Evolutionary conservation across 2,797 vertebrate species (phyloP), one percentile per base, ranked within the genome.

Genomic region (Taeniopygia guttata): DNA sequence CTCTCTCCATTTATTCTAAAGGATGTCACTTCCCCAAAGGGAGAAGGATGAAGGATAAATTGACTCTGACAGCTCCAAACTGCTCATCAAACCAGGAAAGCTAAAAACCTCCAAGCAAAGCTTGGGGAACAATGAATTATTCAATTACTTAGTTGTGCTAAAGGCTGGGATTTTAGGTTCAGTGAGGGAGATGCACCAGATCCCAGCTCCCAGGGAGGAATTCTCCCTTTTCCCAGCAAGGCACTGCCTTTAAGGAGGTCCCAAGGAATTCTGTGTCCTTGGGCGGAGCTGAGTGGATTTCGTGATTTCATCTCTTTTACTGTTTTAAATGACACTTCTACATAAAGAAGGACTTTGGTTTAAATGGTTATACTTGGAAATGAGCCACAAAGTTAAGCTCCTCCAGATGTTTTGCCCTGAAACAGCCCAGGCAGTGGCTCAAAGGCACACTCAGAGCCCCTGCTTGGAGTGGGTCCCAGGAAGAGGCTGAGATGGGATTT

Each of bases 381-480:
- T 0, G 1, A 45, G 84, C 84, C 82, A 86, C 40, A 6, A 7
- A 17, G 12, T 62, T 52, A n/a, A 84, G 15, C 15, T 92, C 6
- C 62, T 94, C 79, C 89, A 93, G 93, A 93, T 89, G 91, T 93
- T 92, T 72, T 3, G 2, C 49, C 79, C 87, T 66, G 66, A 52
- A 81, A 43, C 5, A 91, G 38, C 51, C 84, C 89, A 62, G 55
- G 18, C 38, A 15, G 74, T 27, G 75, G 83, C 78, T 94, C 40
- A 25, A 20, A 68, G 72, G 62, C 55, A 84, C 1, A 0, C 46
- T 68, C 51, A 59, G 63, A 93, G 67, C 51, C 48, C 69, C 79
- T 76, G 58, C 16, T 87, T 27, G 48, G 78, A 77, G 60, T 8
- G 0, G 2, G 20, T 69, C 38, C 82, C 82, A 63, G 66, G 40